Evolutionary conservation across 2,888 invertebrate species (phyloP).

Genomic region (Cheilosia scutellata): DNA sequence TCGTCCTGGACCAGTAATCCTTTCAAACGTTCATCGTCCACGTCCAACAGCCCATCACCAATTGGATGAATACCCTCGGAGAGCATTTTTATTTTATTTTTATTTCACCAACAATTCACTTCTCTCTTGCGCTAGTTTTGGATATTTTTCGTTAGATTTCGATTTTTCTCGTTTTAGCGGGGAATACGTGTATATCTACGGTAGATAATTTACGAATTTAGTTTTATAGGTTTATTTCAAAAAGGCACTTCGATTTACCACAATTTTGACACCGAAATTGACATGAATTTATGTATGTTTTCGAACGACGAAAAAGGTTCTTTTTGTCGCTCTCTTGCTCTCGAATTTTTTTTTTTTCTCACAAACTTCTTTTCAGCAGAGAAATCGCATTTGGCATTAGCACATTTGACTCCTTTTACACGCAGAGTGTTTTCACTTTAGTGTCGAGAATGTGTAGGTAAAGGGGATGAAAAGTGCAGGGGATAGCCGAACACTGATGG

Average conservation of each 20-base stretch:
- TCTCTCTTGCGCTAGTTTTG: slow-evolving; percentile 8
- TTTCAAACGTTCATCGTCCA: slow-evolving; percentile 88
- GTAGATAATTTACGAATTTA: neutral
- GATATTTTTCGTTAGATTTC: slow-evolving; percentile 17
- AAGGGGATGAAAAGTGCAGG: too few species aligned
- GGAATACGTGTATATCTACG: neutral
- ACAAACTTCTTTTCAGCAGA: slow-evolving; percentile 70
- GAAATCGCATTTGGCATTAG: slow-evolving; percentile 75
- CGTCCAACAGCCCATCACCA: slow-evolving; percentile 90
- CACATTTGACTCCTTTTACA: too few species aligned
- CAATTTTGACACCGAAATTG: slow-evolving; percentile 47
- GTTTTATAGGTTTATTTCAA: too few species aligned
- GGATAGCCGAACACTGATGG: too few species aligned
- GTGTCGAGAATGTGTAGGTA: too few species aligned
- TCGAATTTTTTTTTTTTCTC: slow-evolving; percentile 19
- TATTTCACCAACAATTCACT: slow-evolving; percentile 4
- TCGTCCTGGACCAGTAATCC: slow-evolving; percentile 89
- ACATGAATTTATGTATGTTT: slow-evolving; percentile 1
- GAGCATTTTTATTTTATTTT: slow-evolving; percentile 79
- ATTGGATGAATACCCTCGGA: slow-evolving; percentile 83
- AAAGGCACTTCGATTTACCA: slow-evolving; percentile 50
- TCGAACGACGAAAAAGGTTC: slow-evolving; percentile 47
- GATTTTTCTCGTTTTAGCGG: slow-evolving; percentile 22
- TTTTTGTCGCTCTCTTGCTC: slow-evolving; percentile 40
- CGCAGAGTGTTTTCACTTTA: too few species aligned